Conservation (phyloP, 2,113 vertebrate genomes). For the Aplodontia rufa region DNA sequence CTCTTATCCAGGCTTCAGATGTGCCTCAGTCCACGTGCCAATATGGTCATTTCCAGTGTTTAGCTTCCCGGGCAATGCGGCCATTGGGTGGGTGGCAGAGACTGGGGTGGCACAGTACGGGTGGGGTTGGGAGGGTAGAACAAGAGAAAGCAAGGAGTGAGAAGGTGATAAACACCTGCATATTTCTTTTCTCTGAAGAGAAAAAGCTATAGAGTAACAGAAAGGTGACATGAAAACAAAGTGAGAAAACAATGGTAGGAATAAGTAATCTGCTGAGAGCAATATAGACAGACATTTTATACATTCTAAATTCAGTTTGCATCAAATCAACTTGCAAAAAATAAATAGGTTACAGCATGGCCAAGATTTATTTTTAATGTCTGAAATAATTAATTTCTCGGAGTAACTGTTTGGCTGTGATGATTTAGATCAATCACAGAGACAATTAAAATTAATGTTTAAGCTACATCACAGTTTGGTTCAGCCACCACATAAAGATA, state of each 20-base stretch:
- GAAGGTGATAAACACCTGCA: not conserved
- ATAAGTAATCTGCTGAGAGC: not conserved
- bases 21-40: not conserved
- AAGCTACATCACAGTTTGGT: not conserved
- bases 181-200: not conserved
- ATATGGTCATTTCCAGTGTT: not conserved
- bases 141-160: not conserved
- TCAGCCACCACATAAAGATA: not conserved
- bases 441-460: slow-evolving; percentile 4
- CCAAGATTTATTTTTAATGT: slow-evolving; percentile 43
- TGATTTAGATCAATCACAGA: not conserved
- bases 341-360: not conserved
- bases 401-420: not conserved
- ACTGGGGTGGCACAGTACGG: not conserved
- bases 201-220: not conserved
- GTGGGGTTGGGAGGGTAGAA: not conserved
- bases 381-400: slow-evolving; percentile 36
- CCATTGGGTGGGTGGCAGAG: fast-evolving
- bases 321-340: not conserved
- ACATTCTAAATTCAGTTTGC: slow-evolving; percentile 2
- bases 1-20: not conserved
- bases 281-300: not conserved
- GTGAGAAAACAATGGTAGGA: not conserved
- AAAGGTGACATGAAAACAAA: not conserved
- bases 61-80: not conserved